A percentile compares a stretch with the other conserved stretches of the same genome.
These are phyloP conservation scores for Ochotona curzoniae DNA, from an alignment of 2,113 vertebrate species.

Conservation along the genomic window DNA sequence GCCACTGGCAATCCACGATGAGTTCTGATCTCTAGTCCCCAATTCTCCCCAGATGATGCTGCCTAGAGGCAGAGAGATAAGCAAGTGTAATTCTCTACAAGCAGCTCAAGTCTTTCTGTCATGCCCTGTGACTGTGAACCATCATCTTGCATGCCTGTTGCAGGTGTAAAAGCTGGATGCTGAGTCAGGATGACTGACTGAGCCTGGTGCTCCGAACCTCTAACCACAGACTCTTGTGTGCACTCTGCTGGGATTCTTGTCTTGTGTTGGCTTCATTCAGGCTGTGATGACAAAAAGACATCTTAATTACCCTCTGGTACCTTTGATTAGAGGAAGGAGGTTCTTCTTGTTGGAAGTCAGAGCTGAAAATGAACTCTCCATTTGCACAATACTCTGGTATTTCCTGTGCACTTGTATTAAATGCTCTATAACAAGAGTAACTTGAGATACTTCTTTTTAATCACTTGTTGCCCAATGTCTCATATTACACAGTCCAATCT, in stretches of 20 bases:
- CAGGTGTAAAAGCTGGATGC: not conserved
- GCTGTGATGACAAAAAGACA: not conserved
- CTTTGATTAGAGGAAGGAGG: not conserved
- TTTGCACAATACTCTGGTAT: not conserved
- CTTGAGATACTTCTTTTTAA: conserved; percentile 44
- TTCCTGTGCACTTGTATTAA: not conserved
- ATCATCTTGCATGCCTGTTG: not conserved
- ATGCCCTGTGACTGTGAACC: not conserved
- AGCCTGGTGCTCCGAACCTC: not conserved
- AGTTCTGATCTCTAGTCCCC: not conserved
- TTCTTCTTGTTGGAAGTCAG: not conserved
- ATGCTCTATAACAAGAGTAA: not conserved
- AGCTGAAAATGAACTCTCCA: not conserved
- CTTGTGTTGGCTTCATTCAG: not conserved
- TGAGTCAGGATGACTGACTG: not conserved
- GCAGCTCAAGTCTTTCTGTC: not conserved
- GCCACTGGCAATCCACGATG: not conserved
- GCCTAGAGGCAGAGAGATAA: not conserved
- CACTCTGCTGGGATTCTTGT: not conserved
- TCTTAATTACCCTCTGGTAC: not conserved
- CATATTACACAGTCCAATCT: not conserved
- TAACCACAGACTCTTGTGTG: not conserved
- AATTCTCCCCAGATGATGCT: not conserved
- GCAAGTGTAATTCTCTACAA: not conserved
- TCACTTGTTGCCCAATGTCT: conserved; percentile 39